Evolutionary conservation across 2,797 vertebrate species (phyloP), one percentile per base, ranked within the genome.

Genomic region (Alectoris magna): DNA sequence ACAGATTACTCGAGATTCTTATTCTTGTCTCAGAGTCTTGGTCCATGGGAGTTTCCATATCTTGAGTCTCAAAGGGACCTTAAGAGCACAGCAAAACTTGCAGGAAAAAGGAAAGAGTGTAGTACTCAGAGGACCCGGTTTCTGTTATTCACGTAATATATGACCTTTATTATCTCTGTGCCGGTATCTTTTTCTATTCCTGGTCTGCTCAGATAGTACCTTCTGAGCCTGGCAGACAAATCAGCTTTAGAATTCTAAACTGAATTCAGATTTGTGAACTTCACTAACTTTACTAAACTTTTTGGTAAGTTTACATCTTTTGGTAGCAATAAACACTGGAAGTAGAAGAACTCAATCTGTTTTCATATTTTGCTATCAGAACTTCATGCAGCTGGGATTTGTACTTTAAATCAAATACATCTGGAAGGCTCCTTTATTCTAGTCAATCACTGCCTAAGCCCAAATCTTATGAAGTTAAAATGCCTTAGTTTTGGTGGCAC

Each of bases 61-160:
- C 43, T 67, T n/a, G 74, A 67, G 71, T 91, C 76, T 94, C 90
- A 75, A 84, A 93, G 55, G 68, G 88, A 63, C 76, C 60, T 91
- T 92, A 84, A 75, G 89, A 92, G 44, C n/a, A 26, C 38, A 72
- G n/a, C 66, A 84, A 78, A 93, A 78, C 12, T 26, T 90, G 36
- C 22, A 70, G 59, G 38, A 38, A 64, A 79, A 80, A 71, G 7
- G 43, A 70, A 59, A n/a, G 3, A 23, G 76, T 9, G 46, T 24
- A 46, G 74, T 29, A 88, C 76, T 84, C 70, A 62, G 55, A 91
- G 73, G 59, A 88, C n/a, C 5, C 7, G 5, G 31, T 81, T 90
- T 59, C 83, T 93, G n/a, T 70, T 69, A 63, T 51, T 74, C 69
- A 83, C 6, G 4, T 85, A 85, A 77, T 39, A 5, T 3, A 6